Evolutionary conservation across 2,888 invertebrate genomes (phyloP), one percentile per base, ranked within the genome.

Genomic region (Drosophila melanosoma): DNA sequence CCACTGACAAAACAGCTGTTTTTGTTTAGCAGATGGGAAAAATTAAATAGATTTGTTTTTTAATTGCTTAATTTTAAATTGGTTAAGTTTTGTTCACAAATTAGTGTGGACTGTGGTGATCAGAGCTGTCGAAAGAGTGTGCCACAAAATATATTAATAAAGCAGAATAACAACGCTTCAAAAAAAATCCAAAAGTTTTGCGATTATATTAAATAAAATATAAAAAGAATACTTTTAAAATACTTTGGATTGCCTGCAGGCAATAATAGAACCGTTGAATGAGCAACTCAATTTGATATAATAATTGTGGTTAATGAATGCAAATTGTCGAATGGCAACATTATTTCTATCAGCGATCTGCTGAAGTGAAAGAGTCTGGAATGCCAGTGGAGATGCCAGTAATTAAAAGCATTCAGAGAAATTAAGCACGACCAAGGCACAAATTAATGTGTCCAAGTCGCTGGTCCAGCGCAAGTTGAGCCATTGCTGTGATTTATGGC

Each of bases 381-480:
- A 40, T 11, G 45, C 42, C 17, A 42, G 52, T 23, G 52, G 42
- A 42, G 54, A 53, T 51, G 8, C 42, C 42, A 48, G 75, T 71
- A 79, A 85, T 84, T 85, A 79, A 45, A 66, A 51, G 57, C 61
- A 70, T 76, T 87, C 60, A 74, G 75, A 42, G 49, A 60, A 76
- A 85, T 72, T 82, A 74, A 68, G 71, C 61, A 36, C 58, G 59
- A 56, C 65, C 65, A 78, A 60, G 79, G 32, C 60, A 57, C 70
- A 81, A 88, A 83, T 86, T 85, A 85, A 88, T 81, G 73, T 68
- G 73, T 51, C 51, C 64, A 53, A 81, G 70, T 74, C 61, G 42
- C 48, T 63, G 63, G 40, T 29, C 20, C 45, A 53, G 74, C 61
- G 48, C 51, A 58, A 60, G 48, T 20, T 29, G 38, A 52, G 74